Conservation (phyloP, 53 echinoderm and acorn worm species). For the Apostichopus leukothele region DNA sequence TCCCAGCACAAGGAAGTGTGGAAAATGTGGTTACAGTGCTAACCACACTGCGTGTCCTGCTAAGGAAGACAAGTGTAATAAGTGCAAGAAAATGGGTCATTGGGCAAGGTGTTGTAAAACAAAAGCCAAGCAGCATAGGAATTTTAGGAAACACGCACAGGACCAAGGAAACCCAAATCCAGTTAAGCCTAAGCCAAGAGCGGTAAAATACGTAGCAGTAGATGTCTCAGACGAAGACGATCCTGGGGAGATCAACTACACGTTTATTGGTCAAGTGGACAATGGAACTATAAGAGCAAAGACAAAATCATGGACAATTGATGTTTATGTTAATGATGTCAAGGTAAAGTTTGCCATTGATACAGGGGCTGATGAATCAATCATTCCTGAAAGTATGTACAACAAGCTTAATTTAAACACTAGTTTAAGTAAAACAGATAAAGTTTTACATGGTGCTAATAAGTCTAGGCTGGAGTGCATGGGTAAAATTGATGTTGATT, state of each 20-base stretch:
- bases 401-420: not conserved
- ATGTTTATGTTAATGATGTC: no score
- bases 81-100: no score
- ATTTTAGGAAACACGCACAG: no score
- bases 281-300: no score
- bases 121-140: no score
- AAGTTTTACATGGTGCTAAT: slow-evolving; percentile 36
- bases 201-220: not conserved
- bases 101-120: no score
- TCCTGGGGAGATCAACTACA: not conserved
- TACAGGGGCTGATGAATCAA: slow-evolving; percentile 31
- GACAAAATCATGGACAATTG: not conserved
- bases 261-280: not conserved
- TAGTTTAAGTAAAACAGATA: not conserved
- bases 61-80: no score
- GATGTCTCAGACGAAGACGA: not conserved
- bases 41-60: no score
- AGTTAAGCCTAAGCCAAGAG: no score
- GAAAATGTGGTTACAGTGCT: no score
- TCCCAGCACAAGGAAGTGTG: no score
- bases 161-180: no score
- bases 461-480: not conserved
- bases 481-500: slow-evolving; percentile 3
- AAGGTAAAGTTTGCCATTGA: slow-evolving; percentile 25
- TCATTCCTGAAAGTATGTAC: slow-evolving; percentile 11